Evolutionary conservation across 2,797 vertebrate species (phyloP).

Genomic region (Xiphorhynchus erythropygius): DNA sequence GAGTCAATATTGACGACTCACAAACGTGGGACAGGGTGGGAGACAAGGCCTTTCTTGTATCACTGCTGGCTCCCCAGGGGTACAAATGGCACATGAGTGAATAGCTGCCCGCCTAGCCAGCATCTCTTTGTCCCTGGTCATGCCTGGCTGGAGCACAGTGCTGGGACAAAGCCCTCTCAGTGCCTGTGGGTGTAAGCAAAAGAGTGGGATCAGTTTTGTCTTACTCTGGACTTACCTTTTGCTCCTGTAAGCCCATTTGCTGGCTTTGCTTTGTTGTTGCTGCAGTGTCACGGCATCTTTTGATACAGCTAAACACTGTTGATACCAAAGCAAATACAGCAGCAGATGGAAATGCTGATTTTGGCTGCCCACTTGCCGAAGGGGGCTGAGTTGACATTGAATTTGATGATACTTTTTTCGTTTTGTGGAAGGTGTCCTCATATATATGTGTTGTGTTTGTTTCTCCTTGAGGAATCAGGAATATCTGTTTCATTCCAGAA

Average conservation of each 20-base stretch:
- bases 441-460: background rate
- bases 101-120: background rate
- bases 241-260: background rate
- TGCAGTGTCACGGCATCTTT: background rate
- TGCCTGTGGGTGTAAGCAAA: background rate
- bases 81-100: too few species aligned
- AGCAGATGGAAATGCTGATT: background rate
- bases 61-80: rapidly evolving
- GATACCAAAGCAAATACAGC: background rate
- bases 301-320: background rate
- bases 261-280: background rate
- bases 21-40: background rate
- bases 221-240: background rate
- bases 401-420: background rate
- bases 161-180: background rate
- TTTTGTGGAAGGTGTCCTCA: background rate
- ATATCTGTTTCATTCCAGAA: background rate
- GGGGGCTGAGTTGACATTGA: background rate
- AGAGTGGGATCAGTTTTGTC: background rate
- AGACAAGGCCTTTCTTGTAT: background rate
- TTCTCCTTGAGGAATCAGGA: background rate
- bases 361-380: background rate
- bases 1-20: background rate
- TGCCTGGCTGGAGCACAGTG: background rate
- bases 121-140: background rate